Evolutionary conservation across 2,113 vertebrate species (phyloP).

Genomic region (Pelusios castaneus): DNA sequence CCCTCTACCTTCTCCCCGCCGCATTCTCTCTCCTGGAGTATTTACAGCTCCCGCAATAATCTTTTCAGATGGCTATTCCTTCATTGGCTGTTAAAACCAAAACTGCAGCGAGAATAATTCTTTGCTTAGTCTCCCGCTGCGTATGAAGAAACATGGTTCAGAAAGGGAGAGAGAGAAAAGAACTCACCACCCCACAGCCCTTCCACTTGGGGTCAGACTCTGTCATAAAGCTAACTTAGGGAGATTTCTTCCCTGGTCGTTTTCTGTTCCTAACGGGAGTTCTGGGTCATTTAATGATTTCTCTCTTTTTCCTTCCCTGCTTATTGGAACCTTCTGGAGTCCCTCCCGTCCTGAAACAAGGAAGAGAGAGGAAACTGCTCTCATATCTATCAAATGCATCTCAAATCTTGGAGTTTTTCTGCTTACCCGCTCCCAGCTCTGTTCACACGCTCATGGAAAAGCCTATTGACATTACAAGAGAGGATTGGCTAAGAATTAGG

Average conservation of each 20-base stretch:
- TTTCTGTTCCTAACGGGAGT: not conserved
- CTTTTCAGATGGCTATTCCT: not conserved
- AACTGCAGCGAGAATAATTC: not conserved
- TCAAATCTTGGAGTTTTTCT: not conserved
- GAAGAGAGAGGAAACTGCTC: not conserved
- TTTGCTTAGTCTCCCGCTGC: not conserved
- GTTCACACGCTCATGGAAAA: accelerated
- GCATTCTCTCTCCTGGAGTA: not conserved
- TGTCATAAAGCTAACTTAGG: not conserved
- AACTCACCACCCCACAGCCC: not conserved
- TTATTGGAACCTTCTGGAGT: not conserved
- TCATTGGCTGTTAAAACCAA: not conserved
- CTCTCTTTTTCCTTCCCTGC: not conserved
- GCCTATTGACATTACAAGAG: not conserved
- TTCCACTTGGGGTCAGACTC: not conserved
- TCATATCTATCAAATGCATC: not conserved
- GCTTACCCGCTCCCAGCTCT: not conserved
- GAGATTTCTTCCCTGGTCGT: not conserved
- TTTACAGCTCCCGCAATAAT: not conserved
- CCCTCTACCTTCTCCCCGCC: slow-evolving; percentile 7
- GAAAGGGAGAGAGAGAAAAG: not conserved
- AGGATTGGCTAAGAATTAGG: not conserved
- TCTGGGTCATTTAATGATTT: not conserved
- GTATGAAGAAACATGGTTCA: not conserved
- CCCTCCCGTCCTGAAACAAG: not conserved